Evolutionary conservation across 2,888 invertebrate species (phyloP).

Genomic region (Cactoblastis cactorum): DNA sequence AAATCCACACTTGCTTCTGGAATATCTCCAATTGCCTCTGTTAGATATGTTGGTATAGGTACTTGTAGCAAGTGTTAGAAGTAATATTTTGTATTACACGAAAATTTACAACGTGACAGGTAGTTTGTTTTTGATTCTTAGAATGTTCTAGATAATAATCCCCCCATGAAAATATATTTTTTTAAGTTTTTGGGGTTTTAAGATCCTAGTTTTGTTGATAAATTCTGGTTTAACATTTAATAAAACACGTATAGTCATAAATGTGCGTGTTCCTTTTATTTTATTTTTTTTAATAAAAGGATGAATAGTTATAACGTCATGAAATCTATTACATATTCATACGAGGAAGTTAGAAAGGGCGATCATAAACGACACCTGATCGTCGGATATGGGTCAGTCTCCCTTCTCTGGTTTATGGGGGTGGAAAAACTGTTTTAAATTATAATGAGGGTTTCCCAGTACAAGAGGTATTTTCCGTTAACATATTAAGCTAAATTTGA

Average conservation of each 20-base stretch:
- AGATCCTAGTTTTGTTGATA: too few species aligned
- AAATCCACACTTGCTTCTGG: constrained; percentile 38
- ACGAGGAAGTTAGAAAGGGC: constrained; percentile 6
- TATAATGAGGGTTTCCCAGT: constrained; percentile 1
- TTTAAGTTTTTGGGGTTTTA: too few species aligned
- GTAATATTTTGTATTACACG: neutral
- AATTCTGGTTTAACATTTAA: too few species aligned
- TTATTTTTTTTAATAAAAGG: neutral
- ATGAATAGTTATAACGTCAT: neutral
- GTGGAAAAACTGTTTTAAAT: constrained; percentile 12
- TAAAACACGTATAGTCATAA: too few species aligned
- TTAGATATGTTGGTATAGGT: neutral
- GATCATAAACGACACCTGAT: constrained; percentile 14
- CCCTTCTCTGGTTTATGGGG: constrained; percentile 1
- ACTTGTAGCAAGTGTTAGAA: neutral
- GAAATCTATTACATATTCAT: constrained; percentile 14
- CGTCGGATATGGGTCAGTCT: constrained; percentile 7
- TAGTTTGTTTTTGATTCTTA: too few species aligned
- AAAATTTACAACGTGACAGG: too few species aligned
- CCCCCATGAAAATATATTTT: too few species aligned
- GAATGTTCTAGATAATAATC: too few species aligned
- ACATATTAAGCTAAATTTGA: neutral
- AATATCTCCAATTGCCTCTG: constrained; percentile 38
- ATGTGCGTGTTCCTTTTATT: too few species aligned
- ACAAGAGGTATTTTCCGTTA: neutral